Conservation (phyloP, 2,113 vertebrate species). For the Tonatia bakeri region DNA sequence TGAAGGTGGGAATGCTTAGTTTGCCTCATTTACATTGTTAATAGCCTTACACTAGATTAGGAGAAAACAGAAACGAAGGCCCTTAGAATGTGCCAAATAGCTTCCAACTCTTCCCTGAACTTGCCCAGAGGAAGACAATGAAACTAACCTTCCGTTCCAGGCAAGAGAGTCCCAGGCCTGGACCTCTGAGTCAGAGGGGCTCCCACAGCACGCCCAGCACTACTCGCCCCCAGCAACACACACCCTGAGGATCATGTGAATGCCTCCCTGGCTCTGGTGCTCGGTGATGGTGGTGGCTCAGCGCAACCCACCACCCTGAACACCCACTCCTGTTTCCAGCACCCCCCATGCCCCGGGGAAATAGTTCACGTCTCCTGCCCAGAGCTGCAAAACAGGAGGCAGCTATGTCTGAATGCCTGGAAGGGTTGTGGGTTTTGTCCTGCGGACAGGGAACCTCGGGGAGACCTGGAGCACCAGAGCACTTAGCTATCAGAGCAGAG, state of each 20-base stretch:
- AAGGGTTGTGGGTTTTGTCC: not conserved
- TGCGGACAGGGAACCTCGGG: not conserved
- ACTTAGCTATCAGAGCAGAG: not conserved
- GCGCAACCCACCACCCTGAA: not conserved
- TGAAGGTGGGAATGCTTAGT: slow-evolving; percentile 62
- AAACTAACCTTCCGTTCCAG: not conserved
- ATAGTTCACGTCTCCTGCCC: not conserved
- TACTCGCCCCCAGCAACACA: too few relatives aligned
- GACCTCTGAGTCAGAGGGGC: not conserved
- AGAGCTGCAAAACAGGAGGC: not conserved
- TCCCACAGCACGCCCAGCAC: not conserved
- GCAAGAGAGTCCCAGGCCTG: not conserved
- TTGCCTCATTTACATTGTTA: slow-evolving; percentile 69
- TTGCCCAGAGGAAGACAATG: not conserved
- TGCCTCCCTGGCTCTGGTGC: not conserved
- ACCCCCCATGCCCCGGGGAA: not conserved
- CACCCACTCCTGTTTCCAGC: not conserved
- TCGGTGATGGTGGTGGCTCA: not conserved
- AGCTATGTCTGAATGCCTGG: not conserved
- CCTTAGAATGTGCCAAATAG: not conserved
- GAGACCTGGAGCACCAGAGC: not conserved
- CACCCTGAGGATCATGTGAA: not conserved
- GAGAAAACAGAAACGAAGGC: slow-evolving; percentile 29
- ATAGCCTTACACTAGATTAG: slow-evolving; percentile 54
- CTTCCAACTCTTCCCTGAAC: not conserved